A percentile compares a stretch with the other conserved stretches of the same genome.
Conservation (phyloP, 2,888 invertebrate genomes). For the Drosophila parthenogenetica region DNA sequence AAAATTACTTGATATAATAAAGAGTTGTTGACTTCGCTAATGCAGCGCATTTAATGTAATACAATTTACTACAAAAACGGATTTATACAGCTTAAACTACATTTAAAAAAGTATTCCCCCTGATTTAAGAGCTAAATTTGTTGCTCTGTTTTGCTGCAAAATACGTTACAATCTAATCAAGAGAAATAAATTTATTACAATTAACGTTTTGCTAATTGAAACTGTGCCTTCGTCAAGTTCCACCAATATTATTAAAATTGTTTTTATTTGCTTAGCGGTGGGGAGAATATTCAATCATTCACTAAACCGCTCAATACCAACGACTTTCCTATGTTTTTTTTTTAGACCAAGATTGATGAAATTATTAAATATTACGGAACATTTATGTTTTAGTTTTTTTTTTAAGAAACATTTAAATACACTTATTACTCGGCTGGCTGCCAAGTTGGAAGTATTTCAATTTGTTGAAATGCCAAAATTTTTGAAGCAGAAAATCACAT, state of each 20-base stretch:
- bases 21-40: conserved; percentile 4
- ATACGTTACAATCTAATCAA: conserved; percentile 47
- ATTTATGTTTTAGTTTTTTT: conserved; percentile 6
- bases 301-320: conserved; percentile 14
- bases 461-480: conserved; percentile 42
- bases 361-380: conserved; percentile 12
- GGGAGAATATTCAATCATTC: conserved; percentile 10
- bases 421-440: conserved; percentile 56
- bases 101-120: conserved; percentile 1
- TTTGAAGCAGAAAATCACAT: conserved; percentile 2
- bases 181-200: conserved; percentile 40
- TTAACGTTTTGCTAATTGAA: conserved; percentile 66
- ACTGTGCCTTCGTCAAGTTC: conserved; percentile 17
- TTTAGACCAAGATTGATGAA: conserved; percentile 9
- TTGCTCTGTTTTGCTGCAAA: conserved; percentile 17
- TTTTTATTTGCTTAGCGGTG: conserved; percentile 10
- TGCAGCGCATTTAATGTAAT: conserved; percentile 6
- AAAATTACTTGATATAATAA: conserved; percentile 41
- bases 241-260: background rate
- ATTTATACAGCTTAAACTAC: conserved; percentile 2
- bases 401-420: conserved; percentile 36
- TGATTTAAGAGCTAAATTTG: background rate
- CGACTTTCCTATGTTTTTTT: conserved; percentile 19
- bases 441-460: conserved; percentile 50
- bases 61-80: conserved; percentile 1